Evolutionary conservation across 2,888 invertebrate genomes (phyloP).

Genomic region (Fragum whitleyi): DNA sequence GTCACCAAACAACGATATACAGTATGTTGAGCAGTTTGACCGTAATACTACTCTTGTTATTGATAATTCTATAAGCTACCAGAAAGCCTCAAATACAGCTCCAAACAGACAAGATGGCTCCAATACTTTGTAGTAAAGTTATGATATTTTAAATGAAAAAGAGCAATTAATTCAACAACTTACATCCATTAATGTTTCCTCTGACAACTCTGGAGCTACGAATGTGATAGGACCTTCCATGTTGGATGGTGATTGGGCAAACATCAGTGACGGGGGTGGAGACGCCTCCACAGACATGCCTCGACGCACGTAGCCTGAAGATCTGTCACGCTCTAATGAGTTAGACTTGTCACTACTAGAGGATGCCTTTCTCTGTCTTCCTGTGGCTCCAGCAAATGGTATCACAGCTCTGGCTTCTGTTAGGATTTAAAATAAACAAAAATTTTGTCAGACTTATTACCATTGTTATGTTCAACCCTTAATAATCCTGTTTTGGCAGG

Average conservation of each 20-base stretch:
- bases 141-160: no score
- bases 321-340: constrained; percentile 69
- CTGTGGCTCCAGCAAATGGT: constrained; percentile 57
- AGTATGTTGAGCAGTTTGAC: no score
- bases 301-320: constrained; percentile 65
- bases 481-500: no score
- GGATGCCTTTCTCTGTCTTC: constrained; percentile 59
- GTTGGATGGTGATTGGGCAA: constrained; percentile 83
- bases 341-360: constrained; percentile 68
- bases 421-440: background rate
- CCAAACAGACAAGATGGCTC: no score
- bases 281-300: constrained; percentile 67
- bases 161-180: constrained; percentile 74
- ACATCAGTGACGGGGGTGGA: constrained; percentile 75
- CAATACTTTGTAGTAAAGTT: no score
- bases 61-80: no score
- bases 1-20: no score
- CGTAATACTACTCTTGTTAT: no score
- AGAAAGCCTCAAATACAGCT: no score
- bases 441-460: no score
- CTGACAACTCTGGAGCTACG: constrained; percentile 96
- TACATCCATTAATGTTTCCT: constrained; percentile 96
- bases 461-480: no score
- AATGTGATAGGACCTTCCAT: constrained; percentile 89
- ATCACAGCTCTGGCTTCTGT: constrained; percentile 56